Conservation (phyloP, 53 echinoderm and acorn worm genomes). For the Mesocentrotus franciscanus region DNA sequence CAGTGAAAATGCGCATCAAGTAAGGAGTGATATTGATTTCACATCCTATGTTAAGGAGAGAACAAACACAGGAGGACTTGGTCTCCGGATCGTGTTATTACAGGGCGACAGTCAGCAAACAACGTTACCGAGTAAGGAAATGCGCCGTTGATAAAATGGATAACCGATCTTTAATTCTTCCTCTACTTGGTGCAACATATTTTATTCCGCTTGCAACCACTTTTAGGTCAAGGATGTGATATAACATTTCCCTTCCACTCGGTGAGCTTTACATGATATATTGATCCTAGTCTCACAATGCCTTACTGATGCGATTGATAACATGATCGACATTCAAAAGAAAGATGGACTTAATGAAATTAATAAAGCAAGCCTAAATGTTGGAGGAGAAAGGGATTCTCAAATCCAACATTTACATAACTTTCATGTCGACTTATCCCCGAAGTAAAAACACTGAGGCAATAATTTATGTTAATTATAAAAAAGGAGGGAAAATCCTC, state of each 20-base stretch:
- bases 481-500: too few relatives aligned
- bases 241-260: neutral
- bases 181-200: neutral
- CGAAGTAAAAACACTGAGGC: too few relatives aligned
- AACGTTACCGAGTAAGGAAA: neutral
- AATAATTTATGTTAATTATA: too few relatives aligned
- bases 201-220: neutral
- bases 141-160: neutral
- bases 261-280: neutral
- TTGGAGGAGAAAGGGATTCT: too few relatives aligned
- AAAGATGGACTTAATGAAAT: neutral
- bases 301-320: neutral
- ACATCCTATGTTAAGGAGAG: neutral
- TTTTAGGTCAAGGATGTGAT: neutral
- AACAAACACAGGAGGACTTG: conserved; percentile 16
- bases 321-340: neutral
- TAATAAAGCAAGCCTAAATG: too few relatives aligned
- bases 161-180: neutral
- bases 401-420: too few relatives aligned
- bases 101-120: conserved; percentile 54
- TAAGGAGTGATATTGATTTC: conserved; percentile 50
- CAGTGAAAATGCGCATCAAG: conserved; percentile 49
- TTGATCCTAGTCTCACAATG: neutral
- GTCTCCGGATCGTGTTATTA: conserved; percentile 4
- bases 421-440: too few relatives aligned